phyloP scores from a whole-genome alignment of 2,888 invertebrate species.

The Hedychridium roseum region DNA sequence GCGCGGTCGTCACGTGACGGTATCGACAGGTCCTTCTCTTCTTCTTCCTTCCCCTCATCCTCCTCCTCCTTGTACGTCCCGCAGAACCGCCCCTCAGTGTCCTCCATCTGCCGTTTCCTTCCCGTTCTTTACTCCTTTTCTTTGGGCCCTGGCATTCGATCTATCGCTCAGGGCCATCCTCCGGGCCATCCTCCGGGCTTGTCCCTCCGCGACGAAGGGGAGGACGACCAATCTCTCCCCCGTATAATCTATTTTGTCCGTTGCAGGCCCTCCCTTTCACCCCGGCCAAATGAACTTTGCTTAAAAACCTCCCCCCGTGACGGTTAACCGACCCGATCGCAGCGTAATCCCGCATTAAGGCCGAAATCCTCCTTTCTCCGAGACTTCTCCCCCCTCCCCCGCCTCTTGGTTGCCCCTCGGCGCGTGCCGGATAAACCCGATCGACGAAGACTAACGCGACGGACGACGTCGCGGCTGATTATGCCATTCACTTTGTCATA shows the following conservation, averaged over 20 bases:
- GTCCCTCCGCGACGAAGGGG: conserved; percentile 25
- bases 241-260: conserved; percentile 56
- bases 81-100: conserved; percentile 11
- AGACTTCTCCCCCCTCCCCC: neutral
- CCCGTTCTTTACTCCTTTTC: no score
- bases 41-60: conserved; percentile 7
- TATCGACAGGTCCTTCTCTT: conserved; percentile 53
- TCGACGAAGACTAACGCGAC: no score
- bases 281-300: conserved; percentile 10
- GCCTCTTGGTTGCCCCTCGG: no score
- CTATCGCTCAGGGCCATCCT: conserved; percentile 10
- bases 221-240: conserved; percentile 19
- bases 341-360: conserved; percentile 11
- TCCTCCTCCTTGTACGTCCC: conserved; percentile 7
- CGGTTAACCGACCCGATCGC: conserved; percentile 9
- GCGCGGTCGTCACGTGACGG: conserved; percentile 54
- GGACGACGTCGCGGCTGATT: neutral
- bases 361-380: conserved; percentile 6
- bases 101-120: conserved; percentile 14
- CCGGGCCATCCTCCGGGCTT: conserved; percentile 14
- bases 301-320: conserved; percentile 11
- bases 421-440: no score
- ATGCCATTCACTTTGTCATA: neutral
- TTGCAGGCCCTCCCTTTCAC: conserved; percentile 32
- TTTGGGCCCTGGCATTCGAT: no score